Conservation (phyloP, 2,113 vertebrate species). For the Dissostichus mawsoni region DNA sequence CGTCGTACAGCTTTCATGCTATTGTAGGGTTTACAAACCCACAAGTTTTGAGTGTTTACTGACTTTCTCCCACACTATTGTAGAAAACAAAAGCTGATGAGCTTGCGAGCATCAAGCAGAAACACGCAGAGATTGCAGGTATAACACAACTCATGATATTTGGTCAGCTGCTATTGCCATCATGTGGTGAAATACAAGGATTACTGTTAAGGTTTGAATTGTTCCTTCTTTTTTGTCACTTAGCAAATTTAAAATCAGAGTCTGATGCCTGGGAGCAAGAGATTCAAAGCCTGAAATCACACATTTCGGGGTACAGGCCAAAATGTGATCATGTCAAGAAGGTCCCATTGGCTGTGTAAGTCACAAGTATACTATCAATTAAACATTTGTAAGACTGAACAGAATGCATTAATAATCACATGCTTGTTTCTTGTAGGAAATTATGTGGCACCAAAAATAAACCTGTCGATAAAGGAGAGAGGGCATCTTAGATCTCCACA, state of each 20-base stretch:
- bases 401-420: neutral
- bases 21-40: neutral
- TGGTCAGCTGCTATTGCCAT: constrained; percentile 8
- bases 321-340: constrained; percentile 47
- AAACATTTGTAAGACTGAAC: neutral
- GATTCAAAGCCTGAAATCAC: neutral
- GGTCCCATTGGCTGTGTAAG: neutral
- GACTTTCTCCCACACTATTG: neutral
- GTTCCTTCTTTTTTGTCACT: constrained; percentile 1
- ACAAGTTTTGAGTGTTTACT: neutral
- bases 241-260: constrained; percentile 35
- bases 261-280: constrained; percentile 40
- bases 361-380: neutral
- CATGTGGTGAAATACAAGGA: constrained; percentile 34
- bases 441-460: neutral
- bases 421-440: constrained; percentile 54
- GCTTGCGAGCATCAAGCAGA: neutral
- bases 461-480: accelerated
- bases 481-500: neutral
- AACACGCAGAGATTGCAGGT: constrained; percentile 7
- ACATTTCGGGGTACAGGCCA: neutral
- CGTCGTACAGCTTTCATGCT: neutral
- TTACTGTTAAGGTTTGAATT: neutral
- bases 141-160: neutral
- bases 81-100: constrained; percentile 8